A percentile compares a stretch with the other conserved stretches of the same genome.
Evolutionary conservation across 2,113 vertebrate genomes (phyloP).

Genomic region (Spea multiplicata): DNA sequence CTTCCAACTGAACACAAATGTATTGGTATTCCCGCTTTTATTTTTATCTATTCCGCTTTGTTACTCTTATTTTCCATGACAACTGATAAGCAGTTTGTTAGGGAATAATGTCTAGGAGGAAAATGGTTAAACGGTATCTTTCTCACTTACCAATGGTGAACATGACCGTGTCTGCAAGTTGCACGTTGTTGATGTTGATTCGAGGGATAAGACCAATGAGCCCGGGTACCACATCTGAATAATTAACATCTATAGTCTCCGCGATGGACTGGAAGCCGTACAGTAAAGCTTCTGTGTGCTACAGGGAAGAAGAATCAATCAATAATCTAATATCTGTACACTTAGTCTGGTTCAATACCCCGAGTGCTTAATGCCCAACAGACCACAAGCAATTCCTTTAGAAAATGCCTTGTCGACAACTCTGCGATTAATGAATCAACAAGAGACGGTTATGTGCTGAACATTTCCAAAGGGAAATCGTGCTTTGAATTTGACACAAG

Average conservation of each 20-base stretch:
- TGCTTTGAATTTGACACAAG: no score
- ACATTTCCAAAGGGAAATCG: no score
- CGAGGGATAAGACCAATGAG: constrained; percentile 96
- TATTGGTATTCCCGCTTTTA: no score
- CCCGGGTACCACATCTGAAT: constrained; percentile 95
- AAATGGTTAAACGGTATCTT: not conserved
- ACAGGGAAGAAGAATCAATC: constrained; percentile 35
- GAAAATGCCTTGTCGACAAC: no score
- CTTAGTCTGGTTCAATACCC: not conserved
- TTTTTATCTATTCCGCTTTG: no score
- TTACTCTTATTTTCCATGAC: no score
- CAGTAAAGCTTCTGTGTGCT: constrained; percentile 96
- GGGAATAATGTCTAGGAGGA: not conserved
- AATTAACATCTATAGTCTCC: constrained; percentile 96
- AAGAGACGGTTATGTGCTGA: no score
- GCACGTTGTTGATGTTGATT: constrained; percentile 97
- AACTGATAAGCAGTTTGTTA: not conserved
- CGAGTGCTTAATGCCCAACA: not conserved
- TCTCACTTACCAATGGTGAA: constrained; percentile 90
- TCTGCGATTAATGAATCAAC: no score
- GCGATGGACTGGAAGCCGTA: constrained; percentile 87
- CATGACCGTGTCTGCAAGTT: constrained; percentile 97
- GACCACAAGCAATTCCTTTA: not conserved
- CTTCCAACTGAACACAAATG: no score
- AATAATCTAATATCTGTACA: not conserved